These are phyloP conservation scores for Lophotriccus pileatus DNA, from an alignment of 2,797 vertebrate species.

Conservation along the genomic window DNA sequence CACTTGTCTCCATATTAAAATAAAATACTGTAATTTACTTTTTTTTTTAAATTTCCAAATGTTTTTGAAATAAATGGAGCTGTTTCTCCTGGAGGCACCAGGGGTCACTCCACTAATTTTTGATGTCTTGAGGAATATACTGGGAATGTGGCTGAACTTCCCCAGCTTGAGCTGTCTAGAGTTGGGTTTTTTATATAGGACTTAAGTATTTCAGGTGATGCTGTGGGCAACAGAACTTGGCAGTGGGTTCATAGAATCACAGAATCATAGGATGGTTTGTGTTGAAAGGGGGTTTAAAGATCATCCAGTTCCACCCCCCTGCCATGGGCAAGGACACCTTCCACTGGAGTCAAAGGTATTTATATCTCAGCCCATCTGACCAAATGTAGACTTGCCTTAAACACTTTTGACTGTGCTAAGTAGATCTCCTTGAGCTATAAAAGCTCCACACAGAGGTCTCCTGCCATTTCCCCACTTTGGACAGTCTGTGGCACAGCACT, in stretches of 20 bases:
- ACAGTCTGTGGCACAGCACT: not conserved
- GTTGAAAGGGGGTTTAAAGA: not conserved
- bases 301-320: not conserved
- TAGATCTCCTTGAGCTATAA: not conserved
- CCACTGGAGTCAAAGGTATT: not conserved
- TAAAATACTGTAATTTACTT: not conserved
- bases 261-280: not conserved
- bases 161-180: not conserved
- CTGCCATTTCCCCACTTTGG: not conserved
- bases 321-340: not conserved
- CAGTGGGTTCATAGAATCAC: not conserved
- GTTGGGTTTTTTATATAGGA: rapidly evolving
- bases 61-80: not conserved
- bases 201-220: not conserved
- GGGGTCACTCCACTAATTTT: not conserved
- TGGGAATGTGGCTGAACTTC: not conserved
- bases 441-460: not conserved
- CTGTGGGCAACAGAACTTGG: not conserved
- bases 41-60: not conserved
- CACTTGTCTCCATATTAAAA: not conserved
- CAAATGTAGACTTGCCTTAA: not conserved
- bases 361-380: not conserved
- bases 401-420: not conserved
- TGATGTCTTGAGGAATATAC: not conserved
- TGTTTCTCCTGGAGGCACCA: not conserved